Evolutionary conservation across 2,113 vertebrate species (phyloP), one percentile per base, ranked within the genome.

Genomic region (Syngnathus scovelli): DNA sequence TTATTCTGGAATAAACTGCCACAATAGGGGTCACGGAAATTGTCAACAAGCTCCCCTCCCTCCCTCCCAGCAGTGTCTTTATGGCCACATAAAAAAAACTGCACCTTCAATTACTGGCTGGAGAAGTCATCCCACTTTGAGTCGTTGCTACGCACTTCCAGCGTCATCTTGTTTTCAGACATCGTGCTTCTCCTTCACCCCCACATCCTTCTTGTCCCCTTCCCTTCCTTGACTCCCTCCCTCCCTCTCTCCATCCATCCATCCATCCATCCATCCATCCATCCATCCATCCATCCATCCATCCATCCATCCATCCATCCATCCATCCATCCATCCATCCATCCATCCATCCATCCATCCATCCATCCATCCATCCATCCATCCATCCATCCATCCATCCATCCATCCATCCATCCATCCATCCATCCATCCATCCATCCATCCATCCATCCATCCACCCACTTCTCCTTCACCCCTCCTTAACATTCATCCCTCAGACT

Each of bases 391-490:
- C 27, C 64, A 7, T 74, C 44, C 62, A 58, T 73, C 51, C 80
- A 66, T 76, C 70, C 68, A 77, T 79, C 68, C 38, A 72, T 33
- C 27, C 64, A 10, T 74, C 44, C 62, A 61, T 73, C 51, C 80
- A 66, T 76, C 70, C 68, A 77, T 79, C 68, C 38, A 74, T 74
- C 44, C 62, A 63, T 73, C 51, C 80, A 66, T 33, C 27, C 27
- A 33, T 33, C 27, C 64, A 13, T 74, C 44, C 62, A 63, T 73
- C 51, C 80, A 66, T 76, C 70, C 68, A 77, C 78, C 68, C 38
- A 74, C 73, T 83, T 88, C 85, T 87, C 86, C 83, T 89, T 89
- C 83, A 88, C 85, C 86, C 80, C 77, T 85, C 81, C 86, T 87
- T 87, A 85, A 83, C 84, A 83, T 83, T 66, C 85, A 79, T 83